Evolutionary conservation across 92 coral and sea anemone species (phyloP), one percentile per base, ranked within the genome.

Genomic region (Palythoa caribaeorum): DNA sequence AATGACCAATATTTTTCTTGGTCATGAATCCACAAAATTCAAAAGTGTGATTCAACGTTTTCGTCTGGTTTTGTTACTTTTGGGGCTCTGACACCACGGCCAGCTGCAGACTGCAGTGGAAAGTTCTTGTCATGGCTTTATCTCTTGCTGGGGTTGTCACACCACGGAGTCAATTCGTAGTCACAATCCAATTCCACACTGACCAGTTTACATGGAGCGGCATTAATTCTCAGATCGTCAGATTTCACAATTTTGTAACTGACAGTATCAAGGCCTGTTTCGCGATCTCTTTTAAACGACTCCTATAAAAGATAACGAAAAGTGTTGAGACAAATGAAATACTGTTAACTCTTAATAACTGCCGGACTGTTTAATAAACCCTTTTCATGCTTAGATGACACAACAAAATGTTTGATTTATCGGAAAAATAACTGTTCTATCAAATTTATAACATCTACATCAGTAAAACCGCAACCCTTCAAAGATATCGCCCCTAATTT

Each of bases 91-190:
- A 59, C 65, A 59, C 65, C 1, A 17, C 14, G 65, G 65, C 17
- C 65, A 59, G 28, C 28, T 28, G 28, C 28, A 28, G 36, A 36
- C 8, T 76, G 69, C 28, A 48, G 54, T 21, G 6, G 19, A 50
- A 9, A 47, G 1, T 40, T 15, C 2, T 73, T 28, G 9, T 10
- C 35, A 17, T 28, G 11, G 17, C 6, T 16, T 17, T 9, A 21
- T 87, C 63, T 89, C 48, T 83, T 53, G 35, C 39, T 83, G 37
- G 89, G 94, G 66, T 93, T 91, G 85, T 92, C 93, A 84, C 99
- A 97, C 99, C 99, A 97, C 2, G 99, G 99, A 11, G 99, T 97
- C 19, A 88, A 40, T 17, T 95, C 88, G 70, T 74, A 80, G 71
- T 97, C 93, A 76, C 99, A 97, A 10, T 92, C 88, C 76, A 97